A percentile compares a stretch with the other conserved stretches of the same genome.
These are phyloP conservation scores for Luidia sarsii DNA, from an alignment of 53 echinoderm and acorn worm genomes.

Conservation along the genomic window DNA sequence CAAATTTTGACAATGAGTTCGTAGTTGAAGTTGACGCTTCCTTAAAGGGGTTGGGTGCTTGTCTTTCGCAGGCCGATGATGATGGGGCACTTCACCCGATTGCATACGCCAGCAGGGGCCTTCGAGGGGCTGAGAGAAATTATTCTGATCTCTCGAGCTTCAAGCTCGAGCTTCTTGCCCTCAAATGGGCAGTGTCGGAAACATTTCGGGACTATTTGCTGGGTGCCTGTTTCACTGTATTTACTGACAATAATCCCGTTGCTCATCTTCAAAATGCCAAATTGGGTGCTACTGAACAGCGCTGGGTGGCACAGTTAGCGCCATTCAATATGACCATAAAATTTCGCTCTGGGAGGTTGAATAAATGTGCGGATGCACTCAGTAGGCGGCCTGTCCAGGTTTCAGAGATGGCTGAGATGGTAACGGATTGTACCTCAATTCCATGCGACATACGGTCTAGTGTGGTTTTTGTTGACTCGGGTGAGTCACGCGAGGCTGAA, in stretches of 20 bases:
- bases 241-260: constrained; percentile 5
- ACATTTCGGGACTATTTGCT: constrained; percentile 41
- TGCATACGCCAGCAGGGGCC: constrained; percentile 52
- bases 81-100: constrained; percentile 42
- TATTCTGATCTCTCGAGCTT: constrained; percentile 54
- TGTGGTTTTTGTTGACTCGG: background rate
- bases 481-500: background rate
- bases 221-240: background rate
- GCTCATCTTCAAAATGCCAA: constrained; percentile 37
- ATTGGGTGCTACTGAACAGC: constrained; percentile 41
- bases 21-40: constrained; percentile 44
- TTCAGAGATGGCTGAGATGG: background rate
- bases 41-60: constrained; percentile 32
- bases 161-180: constrained; percentile 40
- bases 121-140: constrained; percentile 36
- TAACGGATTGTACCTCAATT: background rate
- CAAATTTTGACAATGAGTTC: constrained; percentile 37
- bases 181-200: constrained; percentile 53
- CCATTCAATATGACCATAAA: constrained; percentile 43
- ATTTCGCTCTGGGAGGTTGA: constrained; percentile 30
- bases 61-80: constrained; percentile 12
- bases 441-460: background rate
- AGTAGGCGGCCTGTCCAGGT: constrained; percentile 26
- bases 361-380: constrained; percentile 56
- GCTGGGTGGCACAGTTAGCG: constrained; percentile 59